A percentile compares a stretch with the other conserved stretches of the same genome.
These are phyloP conservation scores for Temnopleurus reevesii DNA, from an alignment of 53 echinoderm and acorn worm species.

Conservation along the genomic window DNA sequence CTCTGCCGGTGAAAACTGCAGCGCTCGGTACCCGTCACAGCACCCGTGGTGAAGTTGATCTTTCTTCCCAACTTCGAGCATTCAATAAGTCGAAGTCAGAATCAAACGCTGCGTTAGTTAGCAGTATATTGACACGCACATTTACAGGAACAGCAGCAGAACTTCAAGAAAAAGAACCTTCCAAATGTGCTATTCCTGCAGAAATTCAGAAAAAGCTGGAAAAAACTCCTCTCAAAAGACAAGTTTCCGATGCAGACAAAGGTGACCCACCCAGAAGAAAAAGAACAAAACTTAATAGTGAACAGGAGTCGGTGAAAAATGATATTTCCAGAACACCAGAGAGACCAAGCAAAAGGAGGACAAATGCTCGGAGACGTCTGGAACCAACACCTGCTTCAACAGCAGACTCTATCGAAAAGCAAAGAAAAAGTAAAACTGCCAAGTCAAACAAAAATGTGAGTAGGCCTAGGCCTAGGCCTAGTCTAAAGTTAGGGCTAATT, in stretches of 20 bases:
- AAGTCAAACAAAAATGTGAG: conserved; percentile 9
- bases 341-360: not conserved
- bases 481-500: too few species aligned
- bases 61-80: conserved; percentile 32
- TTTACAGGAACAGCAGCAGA: not conserved
- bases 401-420: not conserved
- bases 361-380: conserved; percentile 36
- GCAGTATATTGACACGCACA: conserved; percentile 41
- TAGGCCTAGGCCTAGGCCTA: not conserved
- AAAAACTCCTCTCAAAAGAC: conserved; percentile 41
- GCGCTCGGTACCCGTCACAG: conserved; percentile 16
- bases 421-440: not conserved
- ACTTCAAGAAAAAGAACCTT: not conserved
- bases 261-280: conserved; percentile 50
- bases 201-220: not conserved
- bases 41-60: not conserved
- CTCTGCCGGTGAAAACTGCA: conserved; percentile 52
- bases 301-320: not conserved
- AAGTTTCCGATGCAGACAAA: conserved; percentile 37
- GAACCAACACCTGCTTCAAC: not conserved
- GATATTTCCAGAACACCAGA: conserved; percentile 6
- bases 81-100: conserved; percentile 32
- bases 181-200: not conserved
- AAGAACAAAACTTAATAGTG: conserved; percentile 10
- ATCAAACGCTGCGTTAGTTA: conserved; percentile 1